A percentile compares a stretch with the other conserved stretches of the same genome.
phyloP scores from a whole-genome alignment of 2,113 vertebrate genomes.

The Semicossyphus pulcher region DNA sequence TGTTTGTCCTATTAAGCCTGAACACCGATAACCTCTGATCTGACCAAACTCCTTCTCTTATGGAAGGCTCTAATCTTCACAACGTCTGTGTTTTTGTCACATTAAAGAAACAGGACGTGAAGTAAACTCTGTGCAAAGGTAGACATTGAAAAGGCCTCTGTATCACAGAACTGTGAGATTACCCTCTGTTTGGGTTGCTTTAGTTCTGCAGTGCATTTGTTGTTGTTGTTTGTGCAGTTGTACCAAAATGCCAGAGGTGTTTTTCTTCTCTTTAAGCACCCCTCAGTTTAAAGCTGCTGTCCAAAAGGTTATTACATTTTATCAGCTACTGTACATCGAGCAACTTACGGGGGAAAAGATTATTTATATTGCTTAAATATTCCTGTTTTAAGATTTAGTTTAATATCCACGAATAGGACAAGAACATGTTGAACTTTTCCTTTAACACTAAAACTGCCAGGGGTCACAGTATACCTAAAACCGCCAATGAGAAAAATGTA shows the following conservation, averaged over 20 bases:
- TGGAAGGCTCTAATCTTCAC: conserved; percentile 36
- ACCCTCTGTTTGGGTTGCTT: neutral
- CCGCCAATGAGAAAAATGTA: no score
- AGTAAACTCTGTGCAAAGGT: conserved; percentile 1
- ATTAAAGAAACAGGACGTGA: conserved; percentile 27
- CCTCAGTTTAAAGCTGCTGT: neutral
- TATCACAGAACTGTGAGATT: neutral
- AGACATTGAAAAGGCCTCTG: neutral
- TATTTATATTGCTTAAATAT: neutral
- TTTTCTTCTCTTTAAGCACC: neutral
- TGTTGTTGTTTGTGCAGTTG: neutral
- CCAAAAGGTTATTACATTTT: neutral
- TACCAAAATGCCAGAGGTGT: neutral
- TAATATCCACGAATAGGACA: no score
- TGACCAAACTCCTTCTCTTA: conserved; percentile 16
- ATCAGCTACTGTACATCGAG: neutral
- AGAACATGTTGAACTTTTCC: no score
- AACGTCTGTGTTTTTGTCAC: conserved; percentile 10
- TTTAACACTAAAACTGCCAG: no score
- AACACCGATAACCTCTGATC: conserved; percentile 50
- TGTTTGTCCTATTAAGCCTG: conserved; percentile 59
- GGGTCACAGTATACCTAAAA: no score
- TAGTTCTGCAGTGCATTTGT: neutral
- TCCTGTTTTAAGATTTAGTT: no score
- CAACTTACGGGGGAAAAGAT: neutral